Percentiles rank a stretch among this genome's conserved stretches.
Evolutionary conservation across 2,888 invertebrate genomes (phyloP).

Genomic region (Mythimna albipuncta): DNA sequence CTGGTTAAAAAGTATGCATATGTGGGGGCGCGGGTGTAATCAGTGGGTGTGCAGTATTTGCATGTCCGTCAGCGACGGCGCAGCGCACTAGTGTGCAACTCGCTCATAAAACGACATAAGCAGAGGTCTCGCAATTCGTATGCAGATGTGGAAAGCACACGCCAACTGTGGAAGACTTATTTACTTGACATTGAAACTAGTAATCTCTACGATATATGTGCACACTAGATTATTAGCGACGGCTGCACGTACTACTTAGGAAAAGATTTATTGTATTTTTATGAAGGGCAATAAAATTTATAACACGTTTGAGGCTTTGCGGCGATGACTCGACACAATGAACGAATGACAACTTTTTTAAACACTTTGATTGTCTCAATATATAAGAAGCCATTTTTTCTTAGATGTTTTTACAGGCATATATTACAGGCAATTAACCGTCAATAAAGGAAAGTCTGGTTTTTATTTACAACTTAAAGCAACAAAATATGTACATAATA

Average conservation of each 20-base stretch:
- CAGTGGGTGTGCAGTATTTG: slow-evolving; percentile 68
- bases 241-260: slow-evolving; percentile 39
- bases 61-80: slow-evolving; percentile 68
- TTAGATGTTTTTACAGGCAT: neutral
- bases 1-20: slow-evolving; percentile 48
- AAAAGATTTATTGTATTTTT: slow-evolving; percentile 35
- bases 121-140: slow-evolving; percentile 75
- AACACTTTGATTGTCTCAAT: neutral
- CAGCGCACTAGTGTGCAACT: slow-evolving; percentile 66
- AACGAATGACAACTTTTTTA: neutral
- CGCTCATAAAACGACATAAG: slow-evolving; percentile 71
- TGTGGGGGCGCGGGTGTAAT: slow-evolving; percentile 50
- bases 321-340: slow-evolving; percentile 10
- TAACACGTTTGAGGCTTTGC: neutral
- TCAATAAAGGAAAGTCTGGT: no score
- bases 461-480: no score
- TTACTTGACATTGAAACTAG: slow-evolving; percentile 64
- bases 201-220: slow-evolving; percentile 41
- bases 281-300: slow-evolving; percentile 22
- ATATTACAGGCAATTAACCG: neutral
- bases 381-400: neutral
- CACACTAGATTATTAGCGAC: slow-evolving; percentile 43
- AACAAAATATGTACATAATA: no score
- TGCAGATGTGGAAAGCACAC: slow-evolving; percentile 78
- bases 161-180: slow-evolving; percentile 55